Evolutionary conservation across 2,797 vertebrate genomes (phyloP).

Genomic region (Xiphophorus birchmanni): DNA sequence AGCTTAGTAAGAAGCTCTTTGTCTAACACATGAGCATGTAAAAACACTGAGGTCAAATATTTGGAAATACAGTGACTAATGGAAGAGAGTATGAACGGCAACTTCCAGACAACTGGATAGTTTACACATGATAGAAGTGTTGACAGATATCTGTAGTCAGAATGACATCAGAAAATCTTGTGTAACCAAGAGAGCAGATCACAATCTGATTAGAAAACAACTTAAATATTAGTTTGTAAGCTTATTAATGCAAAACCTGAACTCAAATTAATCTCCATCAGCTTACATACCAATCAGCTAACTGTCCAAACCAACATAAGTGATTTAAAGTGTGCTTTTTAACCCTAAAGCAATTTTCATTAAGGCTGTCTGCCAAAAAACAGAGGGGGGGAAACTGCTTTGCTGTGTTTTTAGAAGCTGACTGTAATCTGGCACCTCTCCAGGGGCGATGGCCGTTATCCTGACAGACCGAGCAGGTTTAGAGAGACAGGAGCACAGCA

Average conservation of each 20-base stretch:
- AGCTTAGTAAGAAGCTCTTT: constrained; percentile 22
- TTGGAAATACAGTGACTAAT: constrained; percentile 10
- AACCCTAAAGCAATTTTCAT: constrained; percentile 40
- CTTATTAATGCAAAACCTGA: neutral
- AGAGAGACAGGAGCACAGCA: constrained; percentile 35
- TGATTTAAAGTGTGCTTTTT: constrained; percentile 33
- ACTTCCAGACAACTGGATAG: neutral
- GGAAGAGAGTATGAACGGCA: neutral
- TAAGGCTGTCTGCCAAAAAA: constrained; percentile 34
- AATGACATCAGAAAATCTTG: neutral
- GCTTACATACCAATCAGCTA: constrained; percentile 12
- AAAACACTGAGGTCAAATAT: neutral
- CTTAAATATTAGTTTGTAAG: neutral
- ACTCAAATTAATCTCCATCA: constrained; percentile 6
- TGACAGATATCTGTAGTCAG: neutral
- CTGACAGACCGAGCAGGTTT: constrained; percentile 23
- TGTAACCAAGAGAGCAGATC: neutral
- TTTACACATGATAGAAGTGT: neutral
- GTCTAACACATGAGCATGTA: constrained; percentile 6
- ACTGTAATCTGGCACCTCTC: constrained; percentile 57
- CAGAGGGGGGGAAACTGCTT: constrained; percentile 18
- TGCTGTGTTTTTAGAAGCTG: constrained; percentile 47
- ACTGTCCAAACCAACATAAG: constrained; percentile 11
- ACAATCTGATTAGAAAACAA: neutral
- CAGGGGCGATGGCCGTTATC: constrained; percentile 49